phyloP scores from a whole-genome alignment of 2,797 vertebrate species.

The Margarornis squamiger region DNA sequence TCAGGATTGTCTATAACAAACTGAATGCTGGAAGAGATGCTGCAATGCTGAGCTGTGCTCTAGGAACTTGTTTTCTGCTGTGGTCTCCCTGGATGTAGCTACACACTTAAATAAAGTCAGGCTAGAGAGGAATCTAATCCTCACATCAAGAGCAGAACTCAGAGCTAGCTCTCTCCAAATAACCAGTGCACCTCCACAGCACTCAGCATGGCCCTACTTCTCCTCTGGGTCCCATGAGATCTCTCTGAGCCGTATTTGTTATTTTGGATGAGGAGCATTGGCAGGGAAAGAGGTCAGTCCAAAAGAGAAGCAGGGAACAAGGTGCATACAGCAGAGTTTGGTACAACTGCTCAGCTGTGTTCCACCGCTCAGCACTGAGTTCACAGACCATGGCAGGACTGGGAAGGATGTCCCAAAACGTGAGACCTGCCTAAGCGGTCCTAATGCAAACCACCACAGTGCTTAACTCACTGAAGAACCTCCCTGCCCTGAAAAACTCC shows the following conservation, averaged over 20 bases:
- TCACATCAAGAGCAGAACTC: not conserved
- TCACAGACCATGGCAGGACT: not conserved
- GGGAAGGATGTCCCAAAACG: not conserved
- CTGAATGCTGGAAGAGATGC: not conserved
- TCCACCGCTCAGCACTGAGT: not conserved
- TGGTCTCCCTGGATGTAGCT: not conserved
- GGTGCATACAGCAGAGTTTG: not conserved
- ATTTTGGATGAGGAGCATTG: not conserved
- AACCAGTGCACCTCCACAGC: not conserved
- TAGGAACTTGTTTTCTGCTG: not conserved
- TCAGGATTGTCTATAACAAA: not conserved
- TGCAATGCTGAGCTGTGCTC: not conserved
- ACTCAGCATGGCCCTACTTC: rapidly evolving
- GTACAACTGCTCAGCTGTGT: not conserved
- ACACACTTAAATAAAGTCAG: not conserved
- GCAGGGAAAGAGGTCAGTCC: not conserved
- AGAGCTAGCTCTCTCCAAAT: not conserved
- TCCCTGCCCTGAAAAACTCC: not conserved
- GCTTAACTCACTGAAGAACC: not conserved
- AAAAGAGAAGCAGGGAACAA: not conserved
- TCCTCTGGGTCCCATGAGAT: not conserved
- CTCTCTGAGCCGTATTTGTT: not conserved
- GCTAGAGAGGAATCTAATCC: not conserved
- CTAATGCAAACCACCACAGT: not conserved
- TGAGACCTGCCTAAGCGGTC: not conserved